These are phyloP conservation scores for Eueremaeus valkanovi DNA, from an alignment of 2,888 invertebrate species.

Conservation along the genomic window DNA sequence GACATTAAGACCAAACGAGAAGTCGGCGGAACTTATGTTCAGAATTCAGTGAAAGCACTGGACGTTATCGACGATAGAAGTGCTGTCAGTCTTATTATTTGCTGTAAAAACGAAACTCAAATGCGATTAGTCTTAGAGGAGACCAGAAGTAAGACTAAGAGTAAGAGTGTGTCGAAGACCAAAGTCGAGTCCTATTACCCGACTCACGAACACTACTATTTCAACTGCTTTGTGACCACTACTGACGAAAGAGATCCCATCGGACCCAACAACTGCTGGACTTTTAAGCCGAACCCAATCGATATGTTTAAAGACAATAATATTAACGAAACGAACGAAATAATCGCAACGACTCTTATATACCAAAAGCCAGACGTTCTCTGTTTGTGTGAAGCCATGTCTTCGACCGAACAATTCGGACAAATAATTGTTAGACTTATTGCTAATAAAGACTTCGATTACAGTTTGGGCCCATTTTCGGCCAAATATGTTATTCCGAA, in stretches of 20 bases:
- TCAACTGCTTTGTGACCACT: constrained; percentile 14
- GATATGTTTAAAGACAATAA: constrained; percentile 10
- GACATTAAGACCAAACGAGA: constrained; percentile 67
- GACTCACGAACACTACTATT: constrained; percentile 3
- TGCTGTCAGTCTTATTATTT: constrained; percentile 36
- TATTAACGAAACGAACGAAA: not conserved
- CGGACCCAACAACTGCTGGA: constrained; percentile 24
- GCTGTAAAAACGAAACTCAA: constrained; percentile 27
- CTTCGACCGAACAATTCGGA: not conserved
- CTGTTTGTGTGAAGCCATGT: not conserved
- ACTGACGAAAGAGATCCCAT: not conserved
- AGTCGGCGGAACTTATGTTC: constrained; percentile 63
- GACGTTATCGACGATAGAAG: constrained; percentile 24
- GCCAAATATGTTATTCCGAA: constrained; percentile 12
- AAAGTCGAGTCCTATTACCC: not conserved
- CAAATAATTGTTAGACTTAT: not conserved
- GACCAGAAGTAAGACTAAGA: not conserved
- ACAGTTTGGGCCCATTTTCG: not conserved
- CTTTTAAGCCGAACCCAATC: not conserved
- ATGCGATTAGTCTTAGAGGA: constrained; percentile 29
- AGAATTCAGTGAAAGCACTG: not conserved
- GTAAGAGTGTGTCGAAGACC: too few species aligned
- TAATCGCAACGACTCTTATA: not conserved
- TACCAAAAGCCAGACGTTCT: not conserved
- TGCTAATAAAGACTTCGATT: constrained; percentile 28